phyloP scores from a whole-genome alignment of 2,888 invertebrate genomes.

The Drosophila subquinaria region DNA sequence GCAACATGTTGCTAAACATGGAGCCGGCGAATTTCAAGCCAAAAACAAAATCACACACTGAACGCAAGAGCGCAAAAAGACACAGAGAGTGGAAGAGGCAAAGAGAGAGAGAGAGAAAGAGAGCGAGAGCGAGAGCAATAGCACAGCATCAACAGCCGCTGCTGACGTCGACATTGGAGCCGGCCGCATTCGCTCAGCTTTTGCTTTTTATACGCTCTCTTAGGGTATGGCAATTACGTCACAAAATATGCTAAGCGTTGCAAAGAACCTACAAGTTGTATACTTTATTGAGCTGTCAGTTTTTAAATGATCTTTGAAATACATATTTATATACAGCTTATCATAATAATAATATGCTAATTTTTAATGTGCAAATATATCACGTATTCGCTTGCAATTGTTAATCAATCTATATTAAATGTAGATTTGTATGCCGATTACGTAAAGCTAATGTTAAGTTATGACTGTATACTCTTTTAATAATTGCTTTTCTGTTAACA shows the following conservation, averaged over 20 bases:
- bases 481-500: not conserved
- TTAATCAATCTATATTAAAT: not conserved
- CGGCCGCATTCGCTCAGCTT: conserved; percentile 55
- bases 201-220: conserved; percentile 56
- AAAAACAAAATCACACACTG: conserved; percentile 40
- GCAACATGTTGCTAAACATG: conserved; percentile 59
- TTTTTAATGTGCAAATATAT: too few relatives aligned
- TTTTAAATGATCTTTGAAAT: too few relatives aligned
- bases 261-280: not conserved
- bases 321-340: too few relatives aligned
- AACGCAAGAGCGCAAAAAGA: conserved; percentile 13
- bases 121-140: conserved; percentile 13
- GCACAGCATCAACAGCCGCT: conserved; percentile 51
- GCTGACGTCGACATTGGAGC: conserved; percentile 55
- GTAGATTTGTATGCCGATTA: not conserved
- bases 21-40: conserved; percentile 48
- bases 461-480: not conserved
- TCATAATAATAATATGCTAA: too few relatives aligned
- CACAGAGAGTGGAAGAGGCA: conserved; percentile 16
- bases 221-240: conserved; percentile 4
- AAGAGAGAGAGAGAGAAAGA: not conserved
- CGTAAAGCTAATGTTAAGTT: not conserved
- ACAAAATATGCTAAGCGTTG: conserved; percentile 2
- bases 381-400: too few relatives aligned
- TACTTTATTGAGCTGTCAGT: not conserved